Base-by-base conservation (phyloP, 2,797 vertebrate species). In the Semotilus atromaculatus region DNA sequence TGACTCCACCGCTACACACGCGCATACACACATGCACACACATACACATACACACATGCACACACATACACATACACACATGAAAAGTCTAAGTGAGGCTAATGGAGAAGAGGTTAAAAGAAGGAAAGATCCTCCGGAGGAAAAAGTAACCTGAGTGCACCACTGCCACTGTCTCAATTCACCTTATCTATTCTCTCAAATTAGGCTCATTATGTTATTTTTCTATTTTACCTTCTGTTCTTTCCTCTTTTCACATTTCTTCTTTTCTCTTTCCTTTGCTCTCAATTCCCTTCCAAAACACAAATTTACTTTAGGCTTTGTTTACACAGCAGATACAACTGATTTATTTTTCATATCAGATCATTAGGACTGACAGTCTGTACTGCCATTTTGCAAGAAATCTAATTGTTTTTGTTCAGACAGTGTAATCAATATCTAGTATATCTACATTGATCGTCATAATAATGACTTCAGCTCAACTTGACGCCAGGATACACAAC, bases 141-240 rank as follows among this genome's bases (percentile, higher is more conserved):
- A 18, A 82, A 74, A 38, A 74, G 71, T 5, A 26, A 73, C 73
- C 18, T 79, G 86, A 85, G 85, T 83, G 74, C 81, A 88, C 16
- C 68, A 88, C 18, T 71, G 51, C 82, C 79, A 83, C 80, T 45
- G 79, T 89, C 48, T 81, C 36, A 66, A 86, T 90, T 81, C 84
- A 83, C 88, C 82, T 88, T 84, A 86, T 85, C 36, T 58, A 3
- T 76, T 60, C 45, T 45, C 67, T 76, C 83, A 87, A 72, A 90
- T 89, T 85, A 87, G 80, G 64, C 64, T 67, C 9, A 70, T 86
- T 88, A 11, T 60, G n/a, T 31, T 48, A 38, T 85, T 23, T 86
- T 16, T 34, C 38, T 82, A 29, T 70, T 23, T 82, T 43, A 21
- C 21, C 21, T 23, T 62, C 23, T 71, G 8, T 60, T 53, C 6